Evolutionary conservation across 2,113 vertebrate species (phyloP), one percentile per base, ranked within the genome.

Genomic region (Eira barbara): DNA sequence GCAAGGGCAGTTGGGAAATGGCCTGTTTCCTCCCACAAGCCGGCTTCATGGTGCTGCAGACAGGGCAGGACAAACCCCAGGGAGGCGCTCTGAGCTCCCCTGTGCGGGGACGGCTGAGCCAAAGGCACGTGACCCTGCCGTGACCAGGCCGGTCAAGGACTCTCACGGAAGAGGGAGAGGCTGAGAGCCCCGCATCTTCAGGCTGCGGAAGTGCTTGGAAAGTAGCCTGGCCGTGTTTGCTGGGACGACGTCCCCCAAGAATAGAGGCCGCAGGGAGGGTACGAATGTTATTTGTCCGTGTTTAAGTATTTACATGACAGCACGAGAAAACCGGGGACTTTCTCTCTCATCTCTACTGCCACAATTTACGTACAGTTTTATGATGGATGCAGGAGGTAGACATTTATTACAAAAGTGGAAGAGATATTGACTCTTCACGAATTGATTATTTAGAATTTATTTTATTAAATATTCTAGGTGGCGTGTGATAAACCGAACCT

Each of bases 391-490:
- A 3, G 39, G 1, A 34, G 90, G 97, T 55, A 89, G 96, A 4
- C 86, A 89, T 98, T 98, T 97, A 81, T 39, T 97, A 63, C 89
- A 73, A 96, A 92, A 93, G 61, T 18, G 20, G 61, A 81, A 97
- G 95, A 93, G 87, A 95, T n/a, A 69, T 79, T 79, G 94, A 78
- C 92, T 97, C 90, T 94, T 96, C 20, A 0, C 5, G 89, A 88
- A 97, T 97, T 92, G 98, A 98, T 98, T 85, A 97, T 97, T 94
- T 97, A 95, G 95, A 93, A 97, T 98, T 98, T 97, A 84, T 97
- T 97, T 98, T 97, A 97, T 98, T 98, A 98, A 98, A 97, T 97
- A 20, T 98, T 97, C 65, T 69, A 63, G 93, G 92, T 96, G 97
- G 82, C 39, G 7, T 65, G 91, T 2, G 34, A 98, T 98, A 97